These are phyloP conservation scores for Eilema griseolum DNA, from an alignment of 2,888 invertebrate species.

Conservation along the genomic window DNA sequence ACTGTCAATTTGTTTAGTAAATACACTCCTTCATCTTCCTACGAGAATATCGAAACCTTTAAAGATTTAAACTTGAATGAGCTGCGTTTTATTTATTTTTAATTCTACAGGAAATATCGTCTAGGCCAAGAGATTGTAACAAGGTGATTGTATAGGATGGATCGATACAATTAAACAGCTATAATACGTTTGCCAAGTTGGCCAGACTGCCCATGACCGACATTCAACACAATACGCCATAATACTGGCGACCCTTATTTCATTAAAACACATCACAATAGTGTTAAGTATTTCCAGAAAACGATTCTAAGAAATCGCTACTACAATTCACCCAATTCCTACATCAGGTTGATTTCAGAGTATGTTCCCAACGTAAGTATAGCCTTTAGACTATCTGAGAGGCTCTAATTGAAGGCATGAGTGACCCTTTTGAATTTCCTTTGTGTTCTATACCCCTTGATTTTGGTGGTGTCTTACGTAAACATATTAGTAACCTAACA, in stretches of 20 bases:
- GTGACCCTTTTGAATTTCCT: neutral
- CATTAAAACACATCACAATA: constrained; percentile 25
- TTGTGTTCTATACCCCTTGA: neutral
- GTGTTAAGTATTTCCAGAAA: constrained; percentile 23
- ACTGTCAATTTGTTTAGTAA: no score
- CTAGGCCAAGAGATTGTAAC: constrained; percentile 52
- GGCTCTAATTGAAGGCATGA: neutral
- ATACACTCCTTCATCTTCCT: no score
- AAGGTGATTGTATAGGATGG: constrained; percentile 60
- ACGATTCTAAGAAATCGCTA: constrained; percentile 23
- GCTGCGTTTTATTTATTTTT: neutral
- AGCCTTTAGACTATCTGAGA: neutral
- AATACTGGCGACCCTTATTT: constrained; percentile 25
- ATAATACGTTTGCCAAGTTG: constrained; percentile 76
- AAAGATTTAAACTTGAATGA: neutral
- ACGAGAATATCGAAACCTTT: no score
- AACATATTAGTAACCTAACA: neutral
- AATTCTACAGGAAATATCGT: constrained; percentile 55
- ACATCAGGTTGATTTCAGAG: neutral
- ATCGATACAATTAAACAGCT: constrained; percentile 78
- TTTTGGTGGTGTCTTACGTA: neutral
- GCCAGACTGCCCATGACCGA: constrained; percentile 75
- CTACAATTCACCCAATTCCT: constrained; percentile 5
- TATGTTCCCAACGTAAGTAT: neutral
- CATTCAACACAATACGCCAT: constrained; percentile 33